Percentiles rank a stretch among this genome's conserved stretches.
Evolutionary conservation across 37 sponge, comb jelly and placozoan species (phyloP).

Genomic region (Chondrosia reniformis): DNA sequence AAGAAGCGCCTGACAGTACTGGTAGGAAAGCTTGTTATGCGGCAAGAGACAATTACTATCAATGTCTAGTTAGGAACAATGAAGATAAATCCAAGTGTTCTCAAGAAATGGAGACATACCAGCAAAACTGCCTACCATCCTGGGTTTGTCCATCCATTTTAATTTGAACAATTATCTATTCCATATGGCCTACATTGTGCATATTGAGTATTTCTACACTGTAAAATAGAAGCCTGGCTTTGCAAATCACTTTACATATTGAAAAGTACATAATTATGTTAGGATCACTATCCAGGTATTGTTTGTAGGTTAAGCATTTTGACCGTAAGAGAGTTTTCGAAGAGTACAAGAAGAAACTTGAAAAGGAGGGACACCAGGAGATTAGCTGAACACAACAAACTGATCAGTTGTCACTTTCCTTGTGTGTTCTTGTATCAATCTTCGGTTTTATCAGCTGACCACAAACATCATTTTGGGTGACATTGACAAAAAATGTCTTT

Average conservation of each 20-base stretch:
- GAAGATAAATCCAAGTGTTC: constrained; percentile 29
- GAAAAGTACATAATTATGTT: background rate
- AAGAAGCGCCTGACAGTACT: background rate
- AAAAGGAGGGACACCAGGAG: constrained; percentile 22
- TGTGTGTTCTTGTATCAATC: background rate
- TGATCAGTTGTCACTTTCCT: background rate
- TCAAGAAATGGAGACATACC: constrained; percentile 32
- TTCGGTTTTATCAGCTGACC: no score
- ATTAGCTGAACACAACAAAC: background rate
- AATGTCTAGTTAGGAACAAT: constrained; percentile 37
- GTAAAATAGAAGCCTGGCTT: no score
- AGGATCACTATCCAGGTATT: background rate
- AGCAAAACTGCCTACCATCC: constrained; percentile 48
- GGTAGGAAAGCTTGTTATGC: constrained; percentile 55
- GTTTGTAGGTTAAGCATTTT: constrained; percentile 68
- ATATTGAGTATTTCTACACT: no score
- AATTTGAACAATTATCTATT: background rate
- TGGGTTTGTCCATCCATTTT: constrained; percentile 43
- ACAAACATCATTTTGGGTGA: background rate
- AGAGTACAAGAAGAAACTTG: constrained; percentile 63
- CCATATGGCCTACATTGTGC: background rate
- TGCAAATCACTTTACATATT: no score
- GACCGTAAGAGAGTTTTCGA: constrained; percentile 68
- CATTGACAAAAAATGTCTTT: background rate
- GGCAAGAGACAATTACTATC: constrained; percentile 59